These are phyloP conservation scores for Limenitis camilla DNA, from an alignment of 2,888 invertebrate genomes.

Conservation along the genomic window DNA sequence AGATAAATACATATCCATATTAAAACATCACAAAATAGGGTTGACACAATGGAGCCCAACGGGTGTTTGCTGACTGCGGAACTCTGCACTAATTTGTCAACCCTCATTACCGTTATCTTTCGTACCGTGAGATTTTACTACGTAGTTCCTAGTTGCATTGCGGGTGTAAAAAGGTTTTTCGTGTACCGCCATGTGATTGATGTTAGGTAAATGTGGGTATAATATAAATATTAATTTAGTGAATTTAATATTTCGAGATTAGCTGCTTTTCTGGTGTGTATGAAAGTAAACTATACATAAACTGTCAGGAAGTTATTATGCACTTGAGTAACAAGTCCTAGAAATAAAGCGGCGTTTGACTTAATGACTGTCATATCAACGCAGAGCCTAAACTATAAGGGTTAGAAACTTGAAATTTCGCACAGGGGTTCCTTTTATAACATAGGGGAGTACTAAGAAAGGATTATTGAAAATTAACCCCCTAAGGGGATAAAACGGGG, in stretches of 20 bases:
- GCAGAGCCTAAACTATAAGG: too few species aligned
- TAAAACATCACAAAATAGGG: constrained; percentile 17
- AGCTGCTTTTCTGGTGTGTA: not conserved
- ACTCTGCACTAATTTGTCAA: constrained; percentile 56
- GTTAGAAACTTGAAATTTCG: too few species aligned
- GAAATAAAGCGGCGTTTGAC: too few species aligned
- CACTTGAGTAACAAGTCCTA: too few species aligned
- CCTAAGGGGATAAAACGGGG: too few species aligned
- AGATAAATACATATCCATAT: not conserved
- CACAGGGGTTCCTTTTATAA: too few species aligned
- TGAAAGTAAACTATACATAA: not conserved
- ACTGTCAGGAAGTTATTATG: too few species aligned
- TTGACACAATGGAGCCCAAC: constrained; percentile 23
- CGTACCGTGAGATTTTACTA: constrained; percentile 45
- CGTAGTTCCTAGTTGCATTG: constrained; percentile 19
- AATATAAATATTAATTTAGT: not conserved
- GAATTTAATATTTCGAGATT: not conserved
- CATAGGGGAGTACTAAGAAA: too few species aligned
- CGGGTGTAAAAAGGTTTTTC: constrained; percentile 41
- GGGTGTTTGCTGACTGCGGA: constrained; percentile 45
- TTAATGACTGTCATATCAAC: too few species aligned
- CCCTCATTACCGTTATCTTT: constrained; percentile 55
- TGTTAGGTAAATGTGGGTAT: constrained; percentile 15
- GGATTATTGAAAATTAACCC: too few species aligned
- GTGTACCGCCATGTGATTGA: constrained; percentile 39